phyloP scores from a whole-genome alignment of 2,888 invertebrate species.

The Cosmia trapezina region DNA sequence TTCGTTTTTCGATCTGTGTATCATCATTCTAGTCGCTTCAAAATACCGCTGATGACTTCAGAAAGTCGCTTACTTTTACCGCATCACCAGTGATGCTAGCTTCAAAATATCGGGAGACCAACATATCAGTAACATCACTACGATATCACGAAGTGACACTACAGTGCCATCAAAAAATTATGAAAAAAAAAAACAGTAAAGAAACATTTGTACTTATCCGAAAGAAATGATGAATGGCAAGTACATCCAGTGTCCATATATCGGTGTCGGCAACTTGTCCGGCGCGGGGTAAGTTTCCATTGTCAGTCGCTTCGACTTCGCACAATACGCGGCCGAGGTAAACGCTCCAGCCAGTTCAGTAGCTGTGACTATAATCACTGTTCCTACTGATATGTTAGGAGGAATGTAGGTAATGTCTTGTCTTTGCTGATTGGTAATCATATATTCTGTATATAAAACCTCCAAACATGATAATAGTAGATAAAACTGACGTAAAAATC shows the following conservation, averaged over 20 bases:
- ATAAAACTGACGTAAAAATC: not conserved
- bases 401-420: not conserved
- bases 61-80: not conserved
- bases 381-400: slow-evolving; percentile 9
- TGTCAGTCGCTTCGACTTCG: slow-evolving; percentile 66
- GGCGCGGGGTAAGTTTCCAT: slow-evolving; percentile 69
- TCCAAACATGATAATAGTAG: not conserved
- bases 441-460: too few species aligned
- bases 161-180: not conserved
- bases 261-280: slow-evolving; percentile 57
- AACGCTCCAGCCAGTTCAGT: slow-evolving; percentile 51
- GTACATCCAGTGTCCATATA: slow-evolving; percentile 39
- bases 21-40: not conserved
- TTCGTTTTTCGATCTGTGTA: not conserved
- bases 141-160: not conserved
- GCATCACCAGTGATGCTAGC: not conserved
- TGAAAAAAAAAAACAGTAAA: not conserved
- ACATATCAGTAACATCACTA: not conserved
- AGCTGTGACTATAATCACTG: slow-evolving; percentile 15
- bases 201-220: not conserved
- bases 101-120: not conserved
- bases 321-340: slow-evolving; percentile 65
- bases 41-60: not conserved
- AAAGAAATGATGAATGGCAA: not conserved
- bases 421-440: not conserved